phyloP scores from a whole-genome alignment of 1,140 invertebrate genomes.

The Rhyacophila brunnea region DNA sequence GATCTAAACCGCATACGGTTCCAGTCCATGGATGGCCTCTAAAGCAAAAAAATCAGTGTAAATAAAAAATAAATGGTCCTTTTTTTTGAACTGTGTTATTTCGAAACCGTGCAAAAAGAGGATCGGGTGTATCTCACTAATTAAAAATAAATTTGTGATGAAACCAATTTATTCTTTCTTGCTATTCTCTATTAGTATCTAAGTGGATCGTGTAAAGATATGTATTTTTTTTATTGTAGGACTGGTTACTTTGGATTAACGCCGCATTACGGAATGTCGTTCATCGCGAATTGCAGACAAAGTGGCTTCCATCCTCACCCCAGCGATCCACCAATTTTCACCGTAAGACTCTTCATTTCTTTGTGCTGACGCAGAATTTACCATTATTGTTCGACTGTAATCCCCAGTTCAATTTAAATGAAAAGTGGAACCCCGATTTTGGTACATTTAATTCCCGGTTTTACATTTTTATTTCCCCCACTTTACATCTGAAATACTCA shows the following conservation, averaged over 20 bases:
- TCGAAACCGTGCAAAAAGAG: too few relatives aligned
- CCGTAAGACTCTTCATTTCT: constrained; percentile 54
- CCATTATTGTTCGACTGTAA: not conserved
- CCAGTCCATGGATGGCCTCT: too few relatives aligned
- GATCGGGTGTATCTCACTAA: too few relatives aligned
- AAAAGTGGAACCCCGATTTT: not conserved
- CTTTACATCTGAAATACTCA: constrained; percentile 2
- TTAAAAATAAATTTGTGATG: not conserved
- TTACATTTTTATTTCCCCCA: constrained; percentile 1
- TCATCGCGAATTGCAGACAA: constrained; percentile 80
- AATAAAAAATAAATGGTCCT: not conserved
- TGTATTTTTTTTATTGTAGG: constrained; percentile 54
- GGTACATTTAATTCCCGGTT: too few relatives aligned
- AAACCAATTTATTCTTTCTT: not conserved
- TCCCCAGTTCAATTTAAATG: not conserved
- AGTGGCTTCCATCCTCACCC: constrained; percentile 93
- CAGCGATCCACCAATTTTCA: constrained; percentile 71
- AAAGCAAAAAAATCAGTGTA: not conserved
- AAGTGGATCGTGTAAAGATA: not conserved
- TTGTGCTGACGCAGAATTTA: constrained; percentile 5
- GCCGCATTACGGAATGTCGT: constrained; percentile 83
- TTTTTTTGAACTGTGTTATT: too few relatives aligned
- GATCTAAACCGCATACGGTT: too few relatives aligned
- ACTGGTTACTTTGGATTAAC: constrained; percentile 88
- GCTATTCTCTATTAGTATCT: not conserved